These are phyloP conservation scores for Morelia viridis DNA, from an alignment of 2,797 vertebrate species.

Conservation along the genomic window DNA sequence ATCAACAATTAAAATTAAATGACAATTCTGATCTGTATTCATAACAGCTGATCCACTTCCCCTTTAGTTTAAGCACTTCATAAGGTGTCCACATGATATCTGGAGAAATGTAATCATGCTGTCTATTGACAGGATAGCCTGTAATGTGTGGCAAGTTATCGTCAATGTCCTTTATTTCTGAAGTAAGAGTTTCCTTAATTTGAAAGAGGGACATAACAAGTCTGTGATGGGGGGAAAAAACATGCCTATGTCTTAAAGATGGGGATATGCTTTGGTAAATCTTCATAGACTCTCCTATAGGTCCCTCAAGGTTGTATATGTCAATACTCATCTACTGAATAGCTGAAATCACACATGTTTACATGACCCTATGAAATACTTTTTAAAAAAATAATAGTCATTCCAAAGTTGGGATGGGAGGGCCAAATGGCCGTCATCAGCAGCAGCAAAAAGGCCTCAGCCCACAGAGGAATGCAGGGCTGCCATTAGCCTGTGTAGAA, in stretches of 20 bases:
- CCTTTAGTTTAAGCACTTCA: background rate
- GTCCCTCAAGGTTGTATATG: too few relatives aligned
- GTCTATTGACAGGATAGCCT: background rate
- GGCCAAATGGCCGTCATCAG: background rate
- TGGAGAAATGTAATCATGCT: background rate
- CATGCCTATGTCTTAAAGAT: background rate
- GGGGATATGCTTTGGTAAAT: background rate
- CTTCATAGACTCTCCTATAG: background rate
- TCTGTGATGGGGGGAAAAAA: background rate
- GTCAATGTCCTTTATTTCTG: background rate
- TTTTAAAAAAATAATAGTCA: background rate
- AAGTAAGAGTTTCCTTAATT: background rate
- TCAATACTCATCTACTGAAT: background rate
- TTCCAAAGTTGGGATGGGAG: background rate
- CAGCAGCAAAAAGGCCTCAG: background rate
- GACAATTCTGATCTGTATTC: background rate
- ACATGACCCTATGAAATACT: background rate
- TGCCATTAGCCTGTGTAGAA: background rate
- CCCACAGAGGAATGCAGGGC: background rate
- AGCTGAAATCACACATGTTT: background rate
- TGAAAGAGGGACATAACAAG: background rate
- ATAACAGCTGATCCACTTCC: conserved; percentile 15
- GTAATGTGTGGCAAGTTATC: background rate
- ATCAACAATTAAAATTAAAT: conserved; percentile 1
- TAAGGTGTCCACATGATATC: background rate